phyloP scores from a whole-genome alignment of 2,113 vertebrate genomes.

The Oncorhynchus clarkii region DNA sequence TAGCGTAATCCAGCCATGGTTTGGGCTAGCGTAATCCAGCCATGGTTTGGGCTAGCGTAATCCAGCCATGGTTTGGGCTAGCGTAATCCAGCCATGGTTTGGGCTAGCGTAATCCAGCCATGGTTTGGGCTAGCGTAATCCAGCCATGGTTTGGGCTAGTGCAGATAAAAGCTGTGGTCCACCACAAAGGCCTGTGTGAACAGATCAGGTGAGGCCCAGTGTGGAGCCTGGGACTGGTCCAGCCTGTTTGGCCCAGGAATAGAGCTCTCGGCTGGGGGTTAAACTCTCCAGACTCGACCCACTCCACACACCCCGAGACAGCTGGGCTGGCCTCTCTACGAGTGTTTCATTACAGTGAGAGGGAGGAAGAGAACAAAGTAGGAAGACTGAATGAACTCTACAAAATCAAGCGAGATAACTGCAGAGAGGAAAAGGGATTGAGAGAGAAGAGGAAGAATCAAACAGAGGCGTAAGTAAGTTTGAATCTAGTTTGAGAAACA shows the following conservation, averaged over 20 bases:
- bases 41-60: too few relatives aligned
- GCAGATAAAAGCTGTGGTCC: neutral
- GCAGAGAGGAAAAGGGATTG: neutral
- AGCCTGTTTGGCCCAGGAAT: neutral
- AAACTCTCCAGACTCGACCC: conserved; percentile 41
- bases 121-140: neutral
- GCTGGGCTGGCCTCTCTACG: conserved; percentile 15
- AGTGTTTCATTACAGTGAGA: conserved; percentile 4
- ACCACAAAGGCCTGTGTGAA: neutral
- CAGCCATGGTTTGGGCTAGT: neutral
- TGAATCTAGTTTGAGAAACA: conserved; percentile 13
- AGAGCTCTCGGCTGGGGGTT: conserved; percentile 26
- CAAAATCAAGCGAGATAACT: too few relatives aligned
- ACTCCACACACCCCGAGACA: neutral
- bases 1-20: too few relatives aligned
- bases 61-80: too few relatives aligned
- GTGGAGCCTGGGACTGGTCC: neutral
- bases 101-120: too few relatives aligned
- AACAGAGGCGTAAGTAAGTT: neutral
- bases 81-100: too few relatives aligned
- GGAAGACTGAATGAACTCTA: neutral
- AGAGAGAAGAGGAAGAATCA: conserved; percentile 3
- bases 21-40: too few relatives aligned
- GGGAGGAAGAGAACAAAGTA: neutral
- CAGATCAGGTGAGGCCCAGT: neutral